Base-by-base conservation (phyloP, 2,888 invertebrate genomes). In the Toxonevra muliebris region DNA sequence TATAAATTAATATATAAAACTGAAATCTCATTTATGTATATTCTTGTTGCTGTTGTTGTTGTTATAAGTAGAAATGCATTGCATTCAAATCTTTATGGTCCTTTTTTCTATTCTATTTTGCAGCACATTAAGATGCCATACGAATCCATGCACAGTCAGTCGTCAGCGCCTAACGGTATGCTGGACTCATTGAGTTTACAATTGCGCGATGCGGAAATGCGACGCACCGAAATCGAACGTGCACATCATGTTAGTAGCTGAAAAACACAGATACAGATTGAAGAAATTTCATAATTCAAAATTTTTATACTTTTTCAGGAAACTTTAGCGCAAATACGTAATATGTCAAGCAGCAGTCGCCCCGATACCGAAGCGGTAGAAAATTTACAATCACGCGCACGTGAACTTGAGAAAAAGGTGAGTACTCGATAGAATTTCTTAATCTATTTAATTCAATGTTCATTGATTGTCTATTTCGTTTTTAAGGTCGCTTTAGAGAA, bases 381-480 rank as follows among this genome's bases (percentile, higher is more conserved):
- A 79, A 91, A 92, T 73, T 87, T 92, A 79, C 92, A 94, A 85
- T 94, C 93, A 59, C 89, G 93, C 77, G 93, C 94, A 63, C 89
- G 96, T 74, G 96, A 96, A 85, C 87, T 96, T 74, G 96, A 96
- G 86, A 96, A 96, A 86, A 96, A 96, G 88, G 95, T 94, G 77
- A 58, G 71, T 30, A 19, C 12, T 54, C 11, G 11, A 30, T 9
- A 48, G 8, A 2, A 48, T n/a, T n/a, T n/a, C n/a, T n/a, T n/a
- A n/a, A n/a, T n/a, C n/a, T n/a, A n/a, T n/a, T 15, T 2, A n/a
- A 48, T 48, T 8, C 2, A 48, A 4, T 9, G 20, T 2, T 54
- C 17, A 19, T n/a, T 48, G 30, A 30, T 30, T 4, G 7, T 30
- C 3, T 30, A 4, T 59, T 65, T 50, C 48, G 11, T 52, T 12